Conservation (phyloP, 2,888 invertebrate genomes). For the Melanotus villosus region DNA sequence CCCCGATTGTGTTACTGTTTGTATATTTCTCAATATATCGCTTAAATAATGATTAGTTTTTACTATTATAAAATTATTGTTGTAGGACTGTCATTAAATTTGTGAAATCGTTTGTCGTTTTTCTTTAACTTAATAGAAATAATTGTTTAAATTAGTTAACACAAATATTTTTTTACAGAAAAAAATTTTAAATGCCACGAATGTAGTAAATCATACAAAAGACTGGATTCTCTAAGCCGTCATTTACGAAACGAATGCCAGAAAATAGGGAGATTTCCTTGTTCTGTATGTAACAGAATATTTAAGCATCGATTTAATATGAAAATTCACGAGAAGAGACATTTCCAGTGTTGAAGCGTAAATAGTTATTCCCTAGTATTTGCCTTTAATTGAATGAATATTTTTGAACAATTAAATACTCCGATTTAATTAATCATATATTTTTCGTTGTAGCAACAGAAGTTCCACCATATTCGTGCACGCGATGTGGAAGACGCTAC, state of each 20-base stretch:
- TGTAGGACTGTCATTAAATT: too few species aligned
- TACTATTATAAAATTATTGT: too few species aligned
- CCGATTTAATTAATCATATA: too few species aligned
- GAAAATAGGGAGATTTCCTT: slow-evolving; percentile 65
- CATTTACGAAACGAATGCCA: slow-evolving; percentile 69
- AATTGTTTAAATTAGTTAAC: neutral
- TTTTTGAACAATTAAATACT: neutral
- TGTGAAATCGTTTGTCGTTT: too few species aligned
- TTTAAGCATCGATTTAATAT: slow-evolving; percentile 68
- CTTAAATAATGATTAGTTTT: too few species aligned
- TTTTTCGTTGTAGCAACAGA: slow-evolving; percentile 24
- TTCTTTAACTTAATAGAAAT: too few species aligned
- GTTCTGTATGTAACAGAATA: slow-evolving; percentile 64
- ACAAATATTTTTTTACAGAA: slow-evolving; percentile 4
- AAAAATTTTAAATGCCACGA: slow-evolving; percentile 55
- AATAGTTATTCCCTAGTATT: too few species aligned
- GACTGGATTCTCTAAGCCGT: slow-evolving; percentile 65
- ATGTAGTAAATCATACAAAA: slow-evolving; percentile 66
- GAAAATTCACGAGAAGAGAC: slow-evolving; percentile 58
- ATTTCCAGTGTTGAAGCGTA: neutral
- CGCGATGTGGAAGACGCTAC: slow-evolving; percentile 40
- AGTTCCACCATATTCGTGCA: slow-evolving; percentile 23
- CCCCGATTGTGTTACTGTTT: too few species aligned
- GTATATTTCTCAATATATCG: too few species aligned
- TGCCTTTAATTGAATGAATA: neutral